Evolutionary conservation across 2,888 invertebrate species (phyloP), one percentile per base, ranked within the genome.

Genomic region (Lepidocyrtinus sp.): DNA sequence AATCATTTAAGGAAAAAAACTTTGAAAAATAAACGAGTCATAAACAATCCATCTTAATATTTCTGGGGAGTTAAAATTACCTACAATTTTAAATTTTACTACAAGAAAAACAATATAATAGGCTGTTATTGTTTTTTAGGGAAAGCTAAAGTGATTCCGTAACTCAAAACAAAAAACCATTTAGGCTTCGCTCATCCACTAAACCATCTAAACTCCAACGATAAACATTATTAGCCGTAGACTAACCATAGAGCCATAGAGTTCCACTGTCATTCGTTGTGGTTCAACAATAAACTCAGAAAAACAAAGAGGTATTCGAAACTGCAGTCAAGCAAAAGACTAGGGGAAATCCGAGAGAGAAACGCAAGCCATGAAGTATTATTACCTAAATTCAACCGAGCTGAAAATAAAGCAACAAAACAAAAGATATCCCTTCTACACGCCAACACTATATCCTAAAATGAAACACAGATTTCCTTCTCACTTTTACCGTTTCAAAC

Each of bases 381-480:
- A 79, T 79, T 79, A 69, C 69, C 73, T 36, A 79, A 69, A 73
- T 73, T 73, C 74, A 79, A 59, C 69, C 69, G 46, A 79, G 79
- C 74, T 79, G 79, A 79, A 79, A 79, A 79, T 79, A 73, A 79
- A 74, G 68, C 79, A 79, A 64, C 74, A 73, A 79, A 79, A 69
- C 73, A 69, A 74, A 79, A 73, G 72, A 79, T 79, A 72, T 72
- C 72, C 5, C 12, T 72, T 46, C 27, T 24, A 25, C 72, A 65
- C 61, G 68, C 68, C 77, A 71, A 36, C 5, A 5, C 36, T 7
- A 36, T 7, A 12, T 36, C 5, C 36, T 5, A 36, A 36, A 36
- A 36, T 36, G 36, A 36, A 36, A 36, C 12, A 36, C 5, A 36
- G 36, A 36, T 36, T 36, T 36, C 36, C 36, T 12, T 36, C 12